phyloP scores from a whole-genome alignment of 1,140 invertebrate species.

The Dendrolimus punctatus region DNA sequence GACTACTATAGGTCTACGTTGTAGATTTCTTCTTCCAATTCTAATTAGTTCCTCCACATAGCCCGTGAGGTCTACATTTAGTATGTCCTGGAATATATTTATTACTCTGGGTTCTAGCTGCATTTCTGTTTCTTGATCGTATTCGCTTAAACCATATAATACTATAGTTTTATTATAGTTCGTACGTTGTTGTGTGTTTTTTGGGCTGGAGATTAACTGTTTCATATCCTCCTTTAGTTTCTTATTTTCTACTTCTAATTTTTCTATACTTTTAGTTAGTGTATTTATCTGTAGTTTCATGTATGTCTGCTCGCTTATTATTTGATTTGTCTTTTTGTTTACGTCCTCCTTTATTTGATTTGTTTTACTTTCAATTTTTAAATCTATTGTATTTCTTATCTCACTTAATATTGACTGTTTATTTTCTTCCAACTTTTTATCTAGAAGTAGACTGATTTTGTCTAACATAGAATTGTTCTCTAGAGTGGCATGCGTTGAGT shows the following conservation, averaged over 20 bases:
- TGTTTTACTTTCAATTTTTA: no score
- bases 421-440: no score
- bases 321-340: slow-evolving; percentile 1
- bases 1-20: slow-evolving; percentile 6
- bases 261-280: slow-evolving; percentile 2
- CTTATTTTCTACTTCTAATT: slow-evolving; percentile 4
- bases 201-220: no score
- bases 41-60: slow-evolving; percentile 15
- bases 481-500: no score
- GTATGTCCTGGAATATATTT: slow-evolving; percentile 7
- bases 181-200: background rate
- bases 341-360: slow-evolving; percentile 9
- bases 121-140: slow-evolving; percentile 3
- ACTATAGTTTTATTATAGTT: slow-evolving; percentile 10
- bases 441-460: no score
- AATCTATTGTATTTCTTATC: no score
- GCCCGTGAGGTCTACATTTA: slow-evolving; percentile 7
- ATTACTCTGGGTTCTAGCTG: slow-evolving; percentile 7
- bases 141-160: slow-evolving; percentile 8
- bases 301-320: slow-evolving; percentile 6
- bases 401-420: no score
- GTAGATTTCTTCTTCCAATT: slow-evolving; percentile 4
- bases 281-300: slow-evolving; percentile 5
- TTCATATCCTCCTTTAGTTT: slow-evolving; percentile 3
- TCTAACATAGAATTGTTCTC: no score